These are phyloP conservation scores for Strix aluco DNA, from an alignment of 2,113 vertebrate species.

Conservation along the genomic window DNA sequence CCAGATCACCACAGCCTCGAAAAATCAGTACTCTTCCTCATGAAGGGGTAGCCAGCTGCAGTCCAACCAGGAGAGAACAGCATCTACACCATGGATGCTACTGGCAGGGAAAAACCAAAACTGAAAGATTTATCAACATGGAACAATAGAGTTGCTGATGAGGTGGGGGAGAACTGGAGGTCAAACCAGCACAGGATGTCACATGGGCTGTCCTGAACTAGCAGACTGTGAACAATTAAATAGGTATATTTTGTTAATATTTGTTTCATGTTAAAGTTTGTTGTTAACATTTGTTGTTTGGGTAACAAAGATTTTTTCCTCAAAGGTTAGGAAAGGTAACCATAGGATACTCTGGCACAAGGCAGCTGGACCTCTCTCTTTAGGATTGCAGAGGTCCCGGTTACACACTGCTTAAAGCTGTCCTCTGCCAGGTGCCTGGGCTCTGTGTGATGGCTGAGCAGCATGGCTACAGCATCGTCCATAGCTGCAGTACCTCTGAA, in stretches of 20 bases:
- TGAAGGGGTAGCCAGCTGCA: neutral
- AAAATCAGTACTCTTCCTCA: neutral
- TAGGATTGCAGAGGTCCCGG: neutral
- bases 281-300: neutral
- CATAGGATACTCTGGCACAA: neutral
- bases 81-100: neutral
- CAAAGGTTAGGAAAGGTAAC: neutral
- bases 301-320: neutral
- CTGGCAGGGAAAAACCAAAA: neutral
- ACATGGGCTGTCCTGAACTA: neutral
- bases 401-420: neutral
- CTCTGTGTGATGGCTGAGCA: neutral
- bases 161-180: neutral
- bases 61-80: neutral
- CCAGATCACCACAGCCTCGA: neutral
- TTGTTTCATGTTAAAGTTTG: neutral
- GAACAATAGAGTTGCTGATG: neutral
- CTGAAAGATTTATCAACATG: neutral
- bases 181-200: neutral
- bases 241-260: neutral
- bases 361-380: neutral
- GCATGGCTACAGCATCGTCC: fast-evolving
- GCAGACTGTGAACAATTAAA: neutral
- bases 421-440: neutral
- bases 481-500: neutral